Percentiles rank a stretch among this genome's conserved stretches.
These are phyloP conservation scores for Drosophila nasuta DNA, from an alignment of 1,140 invertebrate species.

Conservation along the genomic window DNA sequence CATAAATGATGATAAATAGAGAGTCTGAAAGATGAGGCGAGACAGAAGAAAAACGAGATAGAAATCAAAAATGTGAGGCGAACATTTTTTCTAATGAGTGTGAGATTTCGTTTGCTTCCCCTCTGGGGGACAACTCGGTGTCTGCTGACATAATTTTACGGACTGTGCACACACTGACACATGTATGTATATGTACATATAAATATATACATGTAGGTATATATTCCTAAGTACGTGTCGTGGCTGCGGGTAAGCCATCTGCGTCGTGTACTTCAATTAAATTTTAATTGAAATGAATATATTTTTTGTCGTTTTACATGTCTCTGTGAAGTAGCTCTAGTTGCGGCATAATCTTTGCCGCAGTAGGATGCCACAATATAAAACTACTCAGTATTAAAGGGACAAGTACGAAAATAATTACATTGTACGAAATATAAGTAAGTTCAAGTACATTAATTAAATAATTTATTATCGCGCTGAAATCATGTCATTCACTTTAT, in stretches of 20 bases:
- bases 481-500: too few relatives aligned
- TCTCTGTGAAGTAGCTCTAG: slow-evolving; percentile 57
- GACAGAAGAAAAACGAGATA: slow-evolving; percentile 26
- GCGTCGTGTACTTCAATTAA: slow-evolving; percentile 79
- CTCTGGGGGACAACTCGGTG: slow-evolving; percentile 51
- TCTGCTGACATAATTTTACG: slow-evolving; percentile 75
- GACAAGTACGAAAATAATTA: background rate
- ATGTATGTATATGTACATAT: background rate
- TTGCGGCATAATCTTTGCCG: slow-evolving; percentile 55
- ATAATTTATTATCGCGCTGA: too few relatives aligned
- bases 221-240: slow-evolving; percentile 27
- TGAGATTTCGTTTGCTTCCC: slow-evolving; percentile 25
- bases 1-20: slow-evolving; percentile 55
- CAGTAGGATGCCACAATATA: slow-evolving; percentile 12
- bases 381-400: background rate
- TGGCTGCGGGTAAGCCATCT: slow-evolving; percentile 49
- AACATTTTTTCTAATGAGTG: slow-evolving; percentile 74
- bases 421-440: too few relatives aligned
- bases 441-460: too few relatives aligned
- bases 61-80: slow-evolving; percentile 42
- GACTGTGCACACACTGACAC: slow-evolving; percentile 35
- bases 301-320: slow-evolving; percentile 47
- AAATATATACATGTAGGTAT: slow-evolving; percentile 5
- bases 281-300: slow-evolving; percentile 82
- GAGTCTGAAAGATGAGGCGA: slow-evolving; percentile 22